Conservation (phyloP, 2,113 vertebrate genomes). For the Thunnus maccoyii region DNA sequence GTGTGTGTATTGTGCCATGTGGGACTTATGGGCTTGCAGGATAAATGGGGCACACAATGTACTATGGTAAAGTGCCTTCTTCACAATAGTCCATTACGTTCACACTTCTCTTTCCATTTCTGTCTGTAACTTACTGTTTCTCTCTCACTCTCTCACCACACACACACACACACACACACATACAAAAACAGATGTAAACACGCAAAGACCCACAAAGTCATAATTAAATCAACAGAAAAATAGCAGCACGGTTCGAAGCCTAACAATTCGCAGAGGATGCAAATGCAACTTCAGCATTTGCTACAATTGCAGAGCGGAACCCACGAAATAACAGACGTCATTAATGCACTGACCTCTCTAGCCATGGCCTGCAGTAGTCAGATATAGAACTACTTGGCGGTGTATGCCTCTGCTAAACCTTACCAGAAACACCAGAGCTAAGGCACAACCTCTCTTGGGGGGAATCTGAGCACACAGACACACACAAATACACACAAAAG, state of each 20-base stretch:
- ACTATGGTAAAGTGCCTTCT: constrained; percentile 14
- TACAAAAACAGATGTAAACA: not conserved
- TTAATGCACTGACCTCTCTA: constrained; percentile 55
- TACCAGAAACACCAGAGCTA: constrained; percentile 44
- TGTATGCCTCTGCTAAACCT: constrained; percentile 49
- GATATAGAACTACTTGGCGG: constrained; percentile 56
- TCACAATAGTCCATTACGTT: constrained; percentile 23
- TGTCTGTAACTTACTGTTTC: not conserved
- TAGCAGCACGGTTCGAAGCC: constrained; percentile 5
- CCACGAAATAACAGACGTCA: constrained; percentile 31
- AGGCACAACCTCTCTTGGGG: constrained; percentile 45
- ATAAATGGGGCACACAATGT: constrained; percentile 55
- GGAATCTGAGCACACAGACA: constrained; percentile 37
- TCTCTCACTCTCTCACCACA: constrained; percentile 3
- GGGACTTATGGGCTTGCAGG: constrained; percentile 18
- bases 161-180: not conserved
- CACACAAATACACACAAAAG: constrained; percentile 41
- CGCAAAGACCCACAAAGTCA: not conserved
- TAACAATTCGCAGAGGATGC: constrained; percentile 37
- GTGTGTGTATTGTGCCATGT: constrained; percentile 34
- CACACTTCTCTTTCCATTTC: not conserved
- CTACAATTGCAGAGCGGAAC: constrained; percentile 20
- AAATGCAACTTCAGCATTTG: constrained; percentile 47
- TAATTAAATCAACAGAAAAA: constrained; percentile 36
- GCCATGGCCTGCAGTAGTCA: constrained; percentile 55